Percentiles rank a stretch among this genome's conserved stretches.
Evolutionary conservation across 2,797 vertebrate species (phyloP).

Genomic region (Adelosebastes latens): DNA sequence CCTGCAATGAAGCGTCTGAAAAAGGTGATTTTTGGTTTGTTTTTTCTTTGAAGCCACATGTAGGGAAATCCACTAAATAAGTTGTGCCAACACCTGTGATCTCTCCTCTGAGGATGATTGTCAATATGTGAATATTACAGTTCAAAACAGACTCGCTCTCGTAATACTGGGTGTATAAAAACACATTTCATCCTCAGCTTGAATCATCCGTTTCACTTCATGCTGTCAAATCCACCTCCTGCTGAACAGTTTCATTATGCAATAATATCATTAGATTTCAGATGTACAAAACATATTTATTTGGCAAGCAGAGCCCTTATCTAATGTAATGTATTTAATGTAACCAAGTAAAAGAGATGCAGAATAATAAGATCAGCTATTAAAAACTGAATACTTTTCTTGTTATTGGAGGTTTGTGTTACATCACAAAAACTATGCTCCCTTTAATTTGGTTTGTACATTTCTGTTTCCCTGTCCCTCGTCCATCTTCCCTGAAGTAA

Average conservation of each 20-base stretch:
- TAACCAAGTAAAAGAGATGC: neutral
- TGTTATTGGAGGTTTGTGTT: neutral
- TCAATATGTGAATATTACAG: constrained; percentile 2
- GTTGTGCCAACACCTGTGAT: neutral
- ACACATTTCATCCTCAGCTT: constrained; percentile 16
- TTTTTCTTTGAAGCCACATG: constrained; percentile 10
- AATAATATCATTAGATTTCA: constrained; percentile 26
- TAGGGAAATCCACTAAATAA: neutral
- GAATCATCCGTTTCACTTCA: constrained; percentile 22
- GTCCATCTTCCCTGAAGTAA: neutral
- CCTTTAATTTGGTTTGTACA: neutral
- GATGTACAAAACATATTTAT: constrained; percentile 10
- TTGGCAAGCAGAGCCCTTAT: neutral
- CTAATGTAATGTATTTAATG: constrained; percentile 16
- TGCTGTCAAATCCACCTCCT: constrained; percentile 21
- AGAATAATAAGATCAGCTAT: neutral
- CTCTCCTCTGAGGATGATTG: neutral
- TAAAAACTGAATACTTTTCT: neutral
- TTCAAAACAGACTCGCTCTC: constrained; percentile 7
- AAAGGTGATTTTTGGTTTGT: neutral
- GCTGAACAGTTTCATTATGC: neutral
- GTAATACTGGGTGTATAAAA: neutral
- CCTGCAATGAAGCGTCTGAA: neutral
- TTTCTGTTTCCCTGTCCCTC: neutral
- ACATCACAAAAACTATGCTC: neutral